Percentiles rank a stretch among this genome's conserved stretches.
phyloP scores from a whole-genome alignment of 2,888 invertebrate species.

The Amiota mariae region DNA sequence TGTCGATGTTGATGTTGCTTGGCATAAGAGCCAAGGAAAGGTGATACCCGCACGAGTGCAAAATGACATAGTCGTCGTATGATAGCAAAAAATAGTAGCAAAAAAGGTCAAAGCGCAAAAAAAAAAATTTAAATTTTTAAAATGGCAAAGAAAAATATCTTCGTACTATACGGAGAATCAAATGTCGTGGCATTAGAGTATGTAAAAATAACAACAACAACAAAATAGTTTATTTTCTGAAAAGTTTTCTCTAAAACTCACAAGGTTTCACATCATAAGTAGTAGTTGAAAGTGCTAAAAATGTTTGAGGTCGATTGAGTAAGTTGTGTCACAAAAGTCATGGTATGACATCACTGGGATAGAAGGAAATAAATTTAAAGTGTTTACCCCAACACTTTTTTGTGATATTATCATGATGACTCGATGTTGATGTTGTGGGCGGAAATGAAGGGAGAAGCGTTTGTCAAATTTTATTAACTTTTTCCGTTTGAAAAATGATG shows the following conservation, averaged over 20 bases:
- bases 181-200: background rate
- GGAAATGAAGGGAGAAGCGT: constrained; percentile 28
- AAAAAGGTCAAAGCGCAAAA: constrained; percentile 1
- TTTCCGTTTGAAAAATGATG: constrained; percentile 29
- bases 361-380: background rate
- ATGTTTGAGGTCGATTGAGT: no score
- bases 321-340: background rate
- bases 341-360: background rate
- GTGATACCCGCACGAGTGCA: no score
- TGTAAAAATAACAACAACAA: background rate
- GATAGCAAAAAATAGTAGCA: background rate
- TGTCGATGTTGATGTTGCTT: no score
- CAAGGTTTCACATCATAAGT: no score
- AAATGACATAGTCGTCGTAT: background rate
- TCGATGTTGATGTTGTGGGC: constrained; percentile 27
- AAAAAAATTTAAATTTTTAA: background rate
- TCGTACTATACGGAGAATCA: background rate
- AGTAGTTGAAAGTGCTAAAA: no score
- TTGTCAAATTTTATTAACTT: constrained; percentile 27
- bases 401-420: constrained; percentile 6
- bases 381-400: constrained; percentile 17
- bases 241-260: background rate
- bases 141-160: no score
- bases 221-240: background rate
- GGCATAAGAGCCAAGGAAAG: no score